Evolutionary conservation across 2,888 invertebrate species (phyloP).

Genomic region (Abrostola tripartita): DNA sequence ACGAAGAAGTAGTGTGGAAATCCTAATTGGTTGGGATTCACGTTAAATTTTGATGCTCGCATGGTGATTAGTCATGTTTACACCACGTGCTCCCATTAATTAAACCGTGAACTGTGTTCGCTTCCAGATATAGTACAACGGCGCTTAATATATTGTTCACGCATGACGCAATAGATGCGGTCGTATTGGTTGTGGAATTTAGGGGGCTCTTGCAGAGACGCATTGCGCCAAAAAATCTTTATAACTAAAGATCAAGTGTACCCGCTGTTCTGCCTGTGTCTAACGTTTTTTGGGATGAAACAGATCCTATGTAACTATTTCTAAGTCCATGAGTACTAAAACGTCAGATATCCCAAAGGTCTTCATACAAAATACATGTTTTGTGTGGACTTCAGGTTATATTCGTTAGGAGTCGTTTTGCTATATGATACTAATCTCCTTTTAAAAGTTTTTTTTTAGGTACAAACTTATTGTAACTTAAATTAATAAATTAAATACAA

Average conservation of each 20-base stretch:
- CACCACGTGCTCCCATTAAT: slow-evolving; percentile 22
- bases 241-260: neutral
- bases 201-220: neutral
- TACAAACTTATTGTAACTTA: too few species aligned
- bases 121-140: slow-evolving; percentile 31
- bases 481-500: too few species aligned
- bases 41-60: slow-evolving; percentile 37
- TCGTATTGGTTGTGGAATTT: neutral
- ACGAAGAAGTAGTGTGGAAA: slow-evolving; percentile 18
- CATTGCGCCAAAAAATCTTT: neutral
- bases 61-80: slow-evolving; percentile 41
- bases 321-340: too few species aligned
- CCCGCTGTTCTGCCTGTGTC: neutral
- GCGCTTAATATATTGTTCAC: slow-evolving; percentile 28
- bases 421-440: too few species aligned
- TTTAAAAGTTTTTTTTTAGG: too few species aligned
- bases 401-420: too few species aligned
- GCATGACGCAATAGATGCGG: slow-evolving; percentile 28
- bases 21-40: slow-evolving; percentile 30
- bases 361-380: too few species aligned
- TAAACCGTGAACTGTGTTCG: slow-evolving; percentile 23
- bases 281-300: slow-evolving; percentile 1
- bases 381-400: too few species aligned
- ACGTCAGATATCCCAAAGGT: too few species aligned
- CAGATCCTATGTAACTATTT: too few species aligned